Base-by-base conservation (phyloP, 1,140 invertebrate species). In the Charaxes varanes region DNA sequence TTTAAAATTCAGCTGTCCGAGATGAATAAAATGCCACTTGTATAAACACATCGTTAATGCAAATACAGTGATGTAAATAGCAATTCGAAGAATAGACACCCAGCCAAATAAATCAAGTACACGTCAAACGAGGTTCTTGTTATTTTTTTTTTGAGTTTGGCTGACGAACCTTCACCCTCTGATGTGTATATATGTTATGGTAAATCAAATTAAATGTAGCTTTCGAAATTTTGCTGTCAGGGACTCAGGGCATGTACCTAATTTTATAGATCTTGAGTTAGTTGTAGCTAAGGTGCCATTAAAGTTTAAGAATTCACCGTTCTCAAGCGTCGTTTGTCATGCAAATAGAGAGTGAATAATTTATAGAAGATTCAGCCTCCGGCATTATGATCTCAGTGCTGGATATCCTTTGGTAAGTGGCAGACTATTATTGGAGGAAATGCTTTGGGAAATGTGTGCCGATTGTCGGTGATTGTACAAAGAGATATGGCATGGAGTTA, bases 341-440 rank as follows among this genome's bases (percentile, higher is more conserved):
- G 70, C 63, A 77, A 80, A 80, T 77, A 68, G 57, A 65, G 52
- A 74, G 59, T 74, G 70, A 76, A 79, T 79, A 74, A 70, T 77
- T 79, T 70, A 79, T 73, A 49, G 57, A 60, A 64, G 56, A 66
- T 61, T 66, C 63, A 60, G 62, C 55, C 57, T 49, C 23, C 47
- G 33, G 51, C 51, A 65, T 49, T 47, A 57, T 48, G 52, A 57
- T 66, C 42, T 54, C 49, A 56, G 48, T 58, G 60, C 58, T 46
- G 49, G 44, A 51, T 52, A 52, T 51, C 34, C 15, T 37, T 37
- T 36, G 23, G 26, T 30, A 46, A 40, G 30, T 46, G 43, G n/a
- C 13, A 21, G 48, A 57, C 52, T 42, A 26, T 42, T 27, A 34
- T 42, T 22, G 31, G 10, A 17, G 27, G 21, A 24, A 18, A 23